Evolutionary conservation across 2,113 vertebrate genomes (phyloP), one percentile per base, ranked within the genome.

Genomic region (Semicossyphus pulcher): DNA sequence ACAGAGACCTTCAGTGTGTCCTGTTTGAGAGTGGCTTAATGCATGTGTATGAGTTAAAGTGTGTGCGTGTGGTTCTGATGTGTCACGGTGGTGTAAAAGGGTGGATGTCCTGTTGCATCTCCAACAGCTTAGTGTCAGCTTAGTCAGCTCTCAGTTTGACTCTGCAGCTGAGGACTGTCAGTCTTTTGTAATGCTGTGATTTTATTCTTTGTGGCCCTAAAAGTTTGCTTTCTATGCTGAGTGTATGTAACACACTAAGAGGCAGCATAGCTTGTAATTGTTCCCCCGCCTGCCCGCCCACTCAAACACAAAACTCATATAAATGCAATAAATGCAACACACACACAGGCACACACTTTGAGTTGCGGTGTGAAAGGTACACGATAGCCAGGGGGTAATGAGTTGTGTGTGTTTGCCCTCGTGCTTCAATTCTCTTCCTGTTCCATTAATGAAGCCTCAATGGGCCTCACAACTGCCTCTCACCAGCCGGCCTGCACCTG

Each of bases 311-410:
- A 25, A 74, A 69, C 74, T 71, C 64, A 77, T 76, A 80, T 54
- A 85, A 71, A 85, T 78, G 62, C 76, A 71, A 52, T 87, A 66
- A 84, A 66, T 63, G 41, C 47, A 36, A 63, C 61, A 61, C 70
- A 47, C 58, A 39, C 80, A 76, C 57, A 36, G 4, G 12, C 58
- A 81, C 81, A 87, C 84, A 85, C 84, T 91, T 91, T 80, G 82
- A 90, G 83, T 60, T 65, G 68, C 4, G 39, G 86, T 87, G 91
- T 91, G 86, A 92, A 91, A 91, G 72, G 83, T 86, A 91, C 85
- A 92, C 84, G 42, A 82, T 83, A 70, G 72, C 48, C 49, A 48
- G 66, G 45, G 37, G 73, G 69, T 90, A 91, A 92, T 91, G 89
- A 88, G 88, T 80, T 85, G 67, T 71, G 81, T 75, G 74, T 88